phyloP scores from a whole-genome alignment of 2,113 vertebrate genomes.

The Toxostoma redivivum region DNA sequence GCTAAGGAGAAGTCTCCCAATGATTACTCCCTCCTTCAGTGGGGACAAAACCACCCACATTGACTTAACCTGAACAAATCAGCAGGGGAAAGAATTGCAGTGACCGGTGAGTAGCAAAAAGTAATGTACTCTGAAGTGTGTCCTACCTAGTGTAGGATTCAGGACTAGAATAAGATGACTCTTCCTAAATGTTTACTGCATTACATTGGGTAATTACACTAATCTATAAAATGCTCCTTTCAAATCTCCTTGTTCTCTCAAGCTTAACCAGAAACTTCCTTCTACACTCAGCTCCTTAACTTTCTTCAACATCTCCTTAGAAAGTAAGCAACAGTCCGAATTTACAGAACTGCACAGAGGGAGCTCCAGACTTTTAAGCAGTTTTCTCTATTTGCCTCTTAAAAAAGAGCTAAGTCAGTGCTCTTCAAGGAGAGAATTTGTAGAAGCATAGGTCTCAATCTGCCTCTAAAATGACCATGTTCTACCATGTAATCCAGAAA shows the following conservation, averaged over 20 bases:
- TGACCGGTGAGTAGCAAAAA: background rate
- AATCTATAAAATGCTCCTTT: background rate
- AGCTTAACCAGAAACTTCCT: background rate
- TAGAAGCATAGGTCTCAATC: background rate
- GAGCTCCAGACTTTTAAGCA: background rate
- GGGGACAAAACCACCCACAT: background rate
- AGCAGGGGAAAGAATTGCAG: background rate
- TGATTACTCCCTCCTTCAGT: background rate
- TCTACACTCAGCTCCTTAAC: background rate
- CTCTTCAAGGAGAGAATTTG: background rate
- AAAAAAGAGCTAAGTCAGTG: background rate
- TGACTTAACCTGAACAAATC: background rate
- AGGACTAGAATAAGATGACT: background rate
- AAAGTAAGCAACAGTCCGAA: background rate
- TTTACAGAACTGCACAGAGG: background rate
- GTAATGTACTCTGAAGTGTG: background rate
- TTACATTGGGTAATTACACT: background rate
- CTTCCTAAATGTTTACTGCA: background rate
- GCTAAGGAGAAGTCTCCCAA: background rate
- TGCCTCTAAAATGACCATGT: background rate
- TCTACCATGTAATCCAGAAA: constrained; percentile 8
- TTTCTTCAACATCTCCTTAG: background rate
- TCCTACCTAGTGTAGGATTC: background rate
- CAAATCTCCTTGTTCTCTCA: background rate
- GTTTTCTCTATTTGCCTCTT: background rate